A percentile compares a stretch with the other conserved stretches of the same genome.
Evolutionary conservation across 2,797 vertebrate species (phyloP).

Genomic region (Eurystomus glaucurus): DNA sequence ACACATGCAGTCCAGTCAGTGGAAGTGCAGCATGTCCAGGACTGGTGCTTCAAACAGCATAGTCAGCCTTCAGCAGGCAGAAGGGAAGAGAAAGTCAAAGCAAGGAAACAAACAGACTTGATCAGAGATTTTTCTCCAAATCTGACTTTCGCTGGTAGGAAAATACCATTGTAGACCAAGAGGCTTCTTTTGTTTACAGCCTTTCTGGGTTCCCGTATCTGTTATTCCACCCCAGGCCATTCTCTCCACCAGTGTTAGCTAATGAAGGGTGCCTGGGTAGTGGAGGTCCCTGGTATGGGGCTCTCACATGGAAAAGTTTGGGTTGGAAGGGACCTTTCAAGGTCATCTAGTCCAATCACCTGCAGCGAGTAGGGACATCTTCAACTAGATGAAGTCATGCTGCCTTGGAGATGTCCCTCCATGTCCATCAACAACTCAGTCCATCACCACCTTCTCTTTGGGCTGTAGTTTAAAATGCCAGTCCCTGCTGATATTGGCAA

Average conservation of each 20-base stretch:
- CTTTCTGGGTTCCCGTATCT: background rate
- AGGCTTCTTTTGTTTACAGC: background rate
- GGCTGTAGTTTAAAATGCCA: background rate
- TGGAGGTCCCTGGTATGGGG: background rate
- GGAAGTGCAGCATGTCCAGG: background rate
- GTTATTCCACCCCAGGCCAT: background rate
- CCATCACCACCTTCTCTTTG: background rate
- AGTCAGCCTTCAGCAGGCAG: background rate
- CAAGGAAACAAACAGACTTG: background rate
- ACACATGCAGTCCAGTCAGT: fast-evolving
- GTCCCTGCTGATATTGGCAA: background rate
- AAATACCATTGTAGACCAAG: background rate
- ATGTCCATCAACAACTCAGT: background rate
- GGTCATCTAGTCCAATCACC: background rate
- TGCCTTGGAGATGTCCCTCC: background rate
- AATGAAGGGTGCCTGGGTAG: background rate
- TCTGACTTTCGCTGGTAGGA: background rate
- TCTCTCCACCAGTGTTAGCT: background rate
- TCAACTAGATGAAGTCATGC: background rate
- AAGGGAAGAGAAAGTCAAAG: background rate
- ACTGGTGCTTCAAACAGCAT: background rate
- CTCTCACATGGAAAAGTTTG: background rate
- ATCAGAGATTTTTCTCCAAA: background rate
- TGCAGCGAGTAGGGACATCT: background rate
- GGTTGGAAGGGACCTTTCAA: background rate